Evolutionary conservation across 2,113 vertebrate species (phyloP), one percentile per base, ranked within the genome.

Genomic region (Pungitius pungitius): DNA sequence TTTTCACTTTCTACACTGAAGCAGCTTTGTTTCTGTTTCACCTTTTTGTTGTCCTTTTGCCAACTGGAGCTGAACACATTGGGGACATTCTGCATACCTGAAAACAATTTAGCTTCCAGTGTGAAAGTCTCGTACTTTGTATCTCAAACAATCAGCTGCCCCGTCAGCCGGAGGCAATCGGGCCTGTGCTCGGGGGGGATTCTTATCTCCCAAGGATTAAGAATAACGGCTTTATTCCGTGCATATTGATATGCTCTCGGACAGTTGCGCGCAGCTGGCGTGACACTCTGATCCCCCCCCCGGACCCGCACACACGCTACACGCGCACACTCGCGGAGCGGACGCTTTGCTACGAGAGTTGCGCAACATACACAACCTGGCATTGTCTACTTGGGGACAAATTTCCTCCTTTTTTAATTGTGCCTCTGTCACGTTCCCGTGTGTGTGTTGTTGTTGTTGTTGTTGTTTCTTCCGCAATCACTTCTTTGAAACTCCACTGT

Each of bases 291-390:
- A n/a, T n/a, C n/a, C n/a, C n/a, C n/a, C n/a, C n/a, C n/a, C n/a
- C 30, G 30, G 30, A 30, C 30, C 30, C 30, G 30, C 30, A 30
- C 30, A 30, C 30, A 5, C 30, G 30, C 30, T 5, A 30, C 30
- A 1, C 30, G 6, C 30, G 5, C 30, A 30, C 30, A 30, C n/a
- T n/a, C n/a, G n/a, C n/a, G 78, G 87, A 91, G 92, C 89, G 90
- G 83, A 78, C 35, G 40, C 76, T 85, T 72, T 87, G 78, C 80
- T 81, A 65, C 85, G 84, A 37, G 55, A 89, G 78, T 88, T 87
- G 78, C 83, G 70, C 67, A 86, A 85, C 66, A 68, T 83, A 89
- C 75, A 90, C 84, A 86, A 88, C 86, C 67, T 82, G 71, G 43
- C 65, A 82, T 90, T 87, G 83, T 87, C 77, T 78, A 51, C 40